Conservation (phyloP, 64 coral and sea anemone species). For the Montipora efflorescens region DNA sequence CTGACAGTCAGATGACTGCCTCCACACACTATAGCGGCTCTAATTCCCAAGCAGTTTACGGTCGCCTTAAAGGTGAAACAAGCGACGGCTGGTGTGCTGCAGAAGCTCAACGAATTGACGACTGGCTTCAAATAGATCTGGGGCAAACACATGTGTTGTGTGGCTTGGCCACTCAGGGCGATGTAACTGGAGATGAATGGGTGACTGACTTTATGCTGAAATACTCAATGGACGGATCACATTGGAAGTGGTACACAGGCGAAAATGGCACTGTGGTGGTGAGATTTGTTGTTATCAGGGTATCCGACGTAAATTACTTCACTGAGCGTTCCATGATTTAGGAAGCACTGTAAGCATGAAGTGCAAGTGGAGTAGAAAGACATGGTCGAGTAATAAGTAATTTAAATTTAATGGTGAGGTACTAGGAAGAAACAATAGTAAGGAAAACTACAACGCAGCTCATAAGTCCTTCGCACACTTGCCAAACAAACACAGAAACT, state of each 20-base stretch:
- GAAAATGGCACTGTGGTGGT: neutral
- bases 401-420: no score
- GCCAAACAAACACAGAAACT: no score
- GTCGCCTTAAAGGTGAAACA: neutral
- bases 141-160: conserved; percentile 1
- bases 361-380: no score
- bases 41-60: neutral
- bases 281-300: neutral
- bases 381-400: no score
- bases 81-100: conserved; percentile 16
- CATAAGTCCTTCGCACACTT: no score
- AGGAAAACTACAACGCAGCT: no score
- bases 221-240: neutral
- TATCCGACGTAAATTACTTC: no score
- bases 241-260: neutral
- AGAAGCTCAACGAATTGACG: neutral
- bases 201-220: neutral
- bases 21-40: neutral
- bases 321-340: no score
- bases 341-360: no score
- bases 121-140: conserved; percentile 45
- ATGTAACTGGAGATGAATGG: neutral
- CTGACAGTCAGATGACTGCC: neutral
- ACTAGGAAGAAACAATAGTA: no score
- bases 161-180: conserved; percentile 23